Evolutionary conservation across 2,113 vertebrate genomes (phyloP).

Genomic region (Loxodonta africana): DNA sequence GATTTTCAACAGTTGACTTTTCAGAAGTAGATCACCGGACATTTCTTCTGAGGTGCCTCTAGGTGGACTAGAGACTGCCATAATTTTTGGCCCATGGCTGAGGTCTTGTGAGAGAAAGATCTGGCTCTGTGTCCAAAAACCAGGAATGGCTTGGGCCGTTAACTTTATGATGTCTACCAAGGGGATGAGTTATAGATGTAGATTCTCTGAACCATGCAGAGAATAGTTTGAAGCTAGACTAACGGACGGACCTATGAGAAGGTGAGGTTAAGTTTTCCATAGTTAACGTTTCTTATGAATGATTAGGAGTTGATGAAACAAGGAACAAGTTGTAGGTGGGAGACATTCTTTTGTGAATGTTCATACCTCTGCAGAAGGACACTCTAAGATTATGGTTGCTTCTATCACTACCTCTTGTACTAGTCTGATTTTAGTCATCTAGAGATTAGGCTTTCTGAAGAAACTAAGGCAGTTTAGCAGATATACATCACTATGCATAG

Average conservation of each 20-base stretch:
- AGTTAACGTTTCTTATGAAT: not conserved
- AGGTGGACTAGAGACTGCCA: not conserved
- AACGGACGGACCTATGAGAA: not conserved
- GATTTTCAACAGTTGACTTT: not conserved
- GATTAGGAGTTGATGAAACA: not conserved
- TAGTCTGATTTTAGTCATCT: not conserved
- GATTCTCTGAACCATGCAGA: not conserved
- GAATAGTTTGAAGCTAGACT: not conserved
- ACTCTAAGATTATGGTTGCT: not conserved
- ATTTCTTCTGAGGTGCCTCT: not conserved
- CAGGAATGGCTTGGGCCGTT: not conserved
- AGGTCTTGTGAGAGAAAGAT: slow-evolving; percentile 2
- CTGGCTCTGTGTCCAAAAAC: not conserved
- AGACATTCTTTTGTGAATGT: not conserved
- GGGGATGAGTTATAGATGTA: not conserved
- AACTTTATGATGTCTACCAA: slow-evolving; percentile 13
- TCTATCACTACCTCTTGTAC: not conserved
- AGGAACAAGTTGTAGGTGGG: not conserved
- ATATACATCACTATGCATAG: not conserved
- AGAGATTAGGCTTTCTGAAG: not conserved
- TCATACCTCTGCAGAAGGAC: not conserved
- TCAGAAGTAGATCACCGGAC: not conserved
- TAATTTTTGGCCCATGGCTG: not conserved
- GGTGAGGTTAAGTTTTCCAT: not conserved
- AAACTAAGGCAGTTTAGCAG: not conserved